These are phyloP conservation scores for Ranitomeya imitator DNA, from an alignment of 2,113 vertebrate species.

Conservation along the genomic window DNA sequence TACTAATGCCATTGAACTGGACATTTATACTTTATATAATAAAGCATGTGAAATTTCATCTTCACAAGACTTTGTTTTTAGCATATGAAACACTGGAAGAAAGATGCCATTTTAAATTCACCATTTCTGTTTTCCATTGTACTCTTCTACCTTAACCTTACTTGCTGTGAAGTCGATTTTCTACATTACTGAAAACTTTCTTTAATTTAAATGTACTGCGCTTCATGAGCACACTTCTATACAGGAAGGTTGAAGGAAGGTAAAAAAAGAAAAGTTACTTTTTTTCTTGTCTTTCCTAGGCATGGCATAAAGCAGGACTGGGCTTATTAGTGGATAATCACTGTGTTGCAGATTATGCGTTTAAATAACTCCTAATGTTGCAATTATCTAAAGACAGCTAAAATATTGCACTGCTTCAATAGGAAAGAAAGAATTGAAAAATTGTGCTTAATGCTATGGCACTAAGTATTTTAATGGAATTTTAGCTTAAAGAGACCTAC, in stretches of 20 bases:
- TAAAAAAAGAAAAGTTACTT: slow-evolving; percentile 18
- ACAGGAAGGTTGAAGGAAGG: not conserved
- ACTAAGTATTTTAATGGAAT: not conserved
- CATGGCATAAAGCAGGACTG: not conserved
- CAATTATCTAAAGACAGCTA: not conserved
- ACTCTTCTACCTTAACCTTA: not conserved
- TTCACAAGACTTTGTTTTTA: not conserved
- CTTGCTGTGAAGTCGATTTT: slow-evolving; percentile 26
- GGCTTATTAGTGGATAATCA: slow-evolving; percentile 29
- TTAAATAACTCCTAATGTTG: slow-evolving; percentile 14
- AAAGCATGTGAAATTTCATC: not conserved
- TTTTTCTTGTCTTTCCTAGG: not conserved
- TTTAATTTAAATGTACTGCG: slow-evolving; percentile 9
- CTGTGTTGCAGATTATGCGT: not conserved
- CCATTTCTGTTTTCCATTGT: not conserved
- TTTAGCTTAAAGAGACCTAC: not conserved
- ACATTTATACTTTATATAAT: not conserved
- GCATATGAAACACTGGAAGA: not conserved
- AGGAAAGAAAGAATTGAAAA: not conserved
- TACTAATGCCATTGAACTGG: not conserved
- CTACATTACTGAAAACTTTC: not conserved
- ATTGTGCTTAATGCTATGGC: not conserved
- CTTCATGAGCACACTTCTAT: not conserved
- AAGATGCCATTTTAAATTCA: not conserved
- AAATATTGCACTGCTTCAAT: not conserved